These are phyloP conservation scores for Drosophila differens DNA, from an alignment of 2,888 invertebrate genomes.

Conservation along the genomic window DNA sequence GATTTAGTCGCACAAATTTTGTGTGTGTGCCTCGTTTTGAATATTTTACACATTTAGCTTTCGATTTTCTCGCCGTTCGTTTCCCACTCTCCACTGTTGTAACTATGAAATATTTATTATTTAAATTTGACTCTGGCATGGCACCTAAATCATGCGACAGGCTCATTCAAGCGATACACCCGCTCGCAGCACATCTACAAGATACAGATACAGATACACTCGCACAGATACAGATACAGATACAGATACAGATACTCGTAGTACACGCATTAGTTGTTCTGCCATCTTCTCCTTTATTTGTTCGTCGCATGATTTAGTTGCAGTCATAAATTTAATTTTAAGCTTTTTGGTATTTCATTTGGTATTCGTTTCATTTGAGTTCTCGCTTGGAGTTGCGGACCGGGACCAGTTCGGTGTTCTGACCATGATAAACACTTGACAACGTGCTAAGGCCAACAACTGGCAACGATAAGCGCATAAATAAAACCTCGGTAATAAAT, in stretches of 20 bases:
- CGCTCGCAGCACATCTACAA: slow-evolving; percentile 47
- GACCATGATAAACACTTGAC: slow-evolving; percentile 80
- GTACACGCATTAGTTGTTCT: slow-evolving; percentile 43
- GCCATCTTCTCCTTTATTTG: slow-evolving; percentile 38
- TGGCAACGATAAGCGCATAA: slow-evolving; percentile 76
- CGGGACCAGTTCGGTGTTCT: slow-evolving; percentile 20
- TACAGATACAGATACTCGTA: slow-evolving; percentile 14
- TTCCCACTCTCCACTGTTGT: slow-evolving; percentile 43
- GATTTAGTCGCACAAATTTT: slow-evolving; percentile 71
- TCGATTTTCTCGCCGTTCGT: slow-evolving; percentile 61
- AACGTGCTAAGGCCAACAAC: slow-evolving; percentile 78
- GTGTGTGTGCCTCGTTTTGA: slow-evolving; percentile 56
- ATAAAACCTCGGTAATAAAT: slow-evolving; percentile 71
- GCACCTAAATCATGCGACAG: slow-evolving; percentile 77
- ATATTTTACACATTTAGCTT: slow-evolving; percentile 69
- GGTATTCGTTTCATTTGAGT: slow-evolving; percentile 47
- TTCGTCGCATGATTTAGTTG: slow-evolving; percentile 80
- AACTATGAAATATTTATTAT: slow-evolving; percentile 79
- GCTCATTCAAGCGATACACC: slow-evolving; percentile 58
- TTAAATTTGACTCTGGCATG: slow-evolving; percentile 69
- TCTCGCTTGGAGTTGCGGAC: slow-evolving; percentile 32
- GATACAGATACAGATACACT: slow-evolving; percentile 24
- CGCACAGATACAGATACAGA: slow-evolving; percentile 3
- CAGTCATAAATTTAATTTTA: slow-evolving; percentile 79
- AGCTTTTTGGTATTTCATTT: slow-evolving; percentile 76